Evolutionary conservation across 2,113 vertebrate species (phyloP).

Genomic region (Lichenostomus cassidix): DNA sequence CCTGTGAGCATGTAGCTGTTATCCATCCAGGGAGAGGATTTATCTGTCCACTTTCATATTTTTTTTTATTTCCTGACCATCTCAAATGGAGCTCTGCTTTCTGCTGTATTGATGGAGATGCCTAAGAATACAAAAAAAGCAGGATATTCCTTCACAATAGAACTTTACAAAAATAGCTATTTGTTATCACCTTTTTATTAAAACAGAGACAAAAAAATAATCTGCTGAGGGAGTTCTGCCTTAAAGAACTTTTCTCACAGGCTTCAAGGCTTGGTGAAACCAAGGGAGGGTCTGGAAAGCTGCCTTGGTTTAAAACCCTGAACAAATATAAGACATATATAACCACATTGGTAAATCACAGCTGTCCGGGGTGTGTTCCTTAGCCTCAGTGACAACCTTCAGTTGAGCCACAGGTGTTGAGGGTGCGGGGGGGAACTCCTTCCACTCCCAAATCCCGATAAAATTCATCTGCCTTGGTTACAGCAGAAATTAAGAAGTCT

Average conservation of each 20-base stretch:
- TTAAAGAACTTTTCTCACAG: neutral
- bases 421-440: neutral
- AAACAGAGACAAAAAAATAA: neutral
- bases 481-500: neutral
- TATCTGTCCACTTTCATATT: fast-evolving
- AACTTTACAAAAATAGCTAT: neutral
- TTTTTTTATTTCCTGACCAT: neutral
- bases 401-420: neutral
- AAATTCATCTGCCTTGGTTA: neutral
- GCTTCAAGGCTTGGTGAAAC: neutral
- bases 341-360: neutral
- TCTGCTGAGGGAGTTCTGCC: neutral
- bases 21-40: neutral
- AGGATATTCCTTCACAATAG: neutral
- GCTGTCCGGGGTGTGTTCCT: neutral
- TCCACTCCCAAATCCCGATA: neutral
- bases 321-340: neutral
- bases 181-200: neutral
- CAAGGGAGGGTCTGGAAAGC: neutral
- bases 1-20: neutral
- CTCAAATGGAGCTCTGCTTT: neutral
- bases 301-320: neutral
- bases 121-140: neutral
- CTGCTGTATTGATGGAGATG: neutral
- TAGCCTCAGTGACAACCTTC: neutral